Conservation (phyloP, 2,888 invertebrate genomes). For the Morpho helenor region DNA sequence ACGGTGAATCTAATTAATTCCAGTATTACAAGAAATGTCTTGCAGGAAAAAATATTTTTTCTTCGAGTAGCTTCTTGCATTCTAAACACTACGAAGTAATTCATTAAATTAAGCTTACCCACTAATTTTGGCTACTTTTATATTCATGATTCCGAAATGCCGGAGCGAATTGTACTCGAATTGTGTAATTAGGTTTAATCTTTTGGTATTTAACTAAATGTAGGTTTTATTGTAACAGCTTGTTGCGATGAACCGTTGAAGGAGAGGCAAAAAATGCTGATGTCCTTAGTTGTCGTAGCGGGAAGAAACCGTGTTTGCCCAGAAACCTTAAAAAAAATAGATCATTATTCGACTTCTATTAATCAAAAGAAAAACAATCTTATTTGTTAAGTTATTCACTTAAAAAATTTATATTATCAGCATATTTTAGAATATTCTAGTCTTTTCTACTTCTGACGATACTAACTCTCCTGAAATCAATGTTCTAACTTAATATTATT, state of each 20-base stretch:
- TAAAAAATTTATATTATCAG: too few species aligned
- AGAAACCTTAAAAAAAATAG: slow-evolving; percentile 47
- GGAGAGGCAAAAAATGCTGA: slow-evolving; percentile 18
- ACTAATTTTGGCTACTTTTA: slow-evolving; percentile 14
- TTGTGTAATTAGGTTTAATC: slow-evolving; percentile 6
- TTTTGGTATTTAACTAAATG: slow-evolving; percentile 3
- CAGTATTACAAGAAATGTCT: slow-evolving; percentile 6
- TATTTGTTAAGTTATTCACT: too few species aligned
- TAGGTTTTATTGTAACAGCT: slow-evolving; percentile 35
- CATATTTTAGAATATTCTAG: too few species aligned
- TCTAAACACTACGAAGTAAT: slow-evolving; percentile 14
- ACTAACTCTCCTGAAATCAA: too few species aligned
- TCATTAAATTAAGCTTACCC: slow-evolving; percentile 14
- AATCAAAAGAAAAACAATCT: too few species aligned
- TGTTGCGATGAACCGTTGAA: slow-evolving; percentile 33
- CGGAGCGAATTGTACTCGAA: slow-evolving; percentile 13
- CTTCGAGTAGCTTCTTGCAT: slow-evolving; percentile 3
- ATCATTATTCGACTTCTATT: neutral
- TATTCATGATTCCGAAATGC: slow-evolving; percentile 13
- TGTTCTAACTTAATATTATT: too few species aligned
- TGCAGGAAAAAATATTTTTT: slow-evolving; percentile 2
- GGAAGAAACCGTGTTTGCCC: slow-evolving; percentile 53
- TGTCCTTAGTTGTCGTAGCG: slow-evolving; percentile 64
- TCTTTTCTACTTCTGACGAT: too few species aligned
- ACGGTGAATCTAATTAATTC: slow-evolving; percentile 14